Conservation (phyloP, 2,888 invertebrate species). For the Heliconius cydno region DNA sequence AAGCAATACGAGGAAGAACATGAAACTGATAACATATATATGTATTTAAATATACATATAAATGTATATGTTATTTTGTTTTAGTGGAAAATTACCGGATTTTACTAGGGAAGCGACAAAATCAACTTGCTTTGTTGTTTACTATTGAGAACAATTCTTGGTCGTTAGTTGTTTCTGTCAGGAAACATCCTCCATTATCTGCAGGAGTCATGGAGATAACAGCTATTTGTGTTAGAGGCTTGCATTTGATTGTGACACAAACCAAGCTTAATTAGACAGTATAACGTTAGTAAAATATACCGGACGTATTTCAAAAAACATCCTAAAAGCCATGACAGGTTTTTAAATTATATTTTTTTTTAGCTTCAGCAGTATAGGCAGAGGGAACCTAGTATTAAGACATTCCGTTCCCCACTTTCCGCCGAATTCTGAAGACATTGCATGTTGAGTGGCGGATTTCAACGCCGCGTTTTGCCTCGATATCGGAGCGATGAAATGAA, state of each 20-base stretch:
- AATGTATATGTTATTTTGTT: neutral
- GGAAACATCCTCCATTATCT: conserved; percentile 27
- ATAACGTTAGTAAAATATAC: neutral
- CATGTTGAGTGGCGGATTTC: neutral
- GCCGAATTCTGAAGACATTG: neutral
- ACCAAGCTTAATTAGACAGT: neutral
- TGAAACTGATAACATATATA: too few relatives aligned
- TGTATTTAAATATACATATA: too few relatives aligned
- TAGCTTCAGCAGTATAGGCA: neutral
- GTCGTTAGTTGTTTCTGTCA: conserved; percentile 24
- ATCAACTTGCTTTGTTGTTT: conserved; percentile 17
- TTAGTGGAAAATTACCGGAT: neutral
- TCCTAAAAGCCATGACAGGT: neutral
- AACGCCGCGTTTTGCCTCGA: neutral
- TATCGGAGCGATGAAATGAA: neutral
- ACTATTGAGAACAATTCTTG: conserved; percentile 17
- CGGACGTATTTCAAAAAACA: too few relatives aligned
- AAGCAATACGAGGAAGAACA: too few relatives aligned
- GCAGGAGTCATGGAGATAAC: conserved; percentile 33
- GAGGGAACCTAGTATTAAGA: neutral
- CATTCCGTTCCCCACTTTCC: neutral
- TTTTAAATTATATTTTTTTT: neutral
- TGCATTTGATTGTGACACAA: neutral
- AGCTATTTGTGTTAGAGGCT: neutral
- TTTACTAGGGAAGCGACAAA: neutral